These are phyloP conservation scores for Sphaeridia pumilis DNA, from an alignment of 2,888 invertebrate species.

Conservation along the genomic window DNA sequence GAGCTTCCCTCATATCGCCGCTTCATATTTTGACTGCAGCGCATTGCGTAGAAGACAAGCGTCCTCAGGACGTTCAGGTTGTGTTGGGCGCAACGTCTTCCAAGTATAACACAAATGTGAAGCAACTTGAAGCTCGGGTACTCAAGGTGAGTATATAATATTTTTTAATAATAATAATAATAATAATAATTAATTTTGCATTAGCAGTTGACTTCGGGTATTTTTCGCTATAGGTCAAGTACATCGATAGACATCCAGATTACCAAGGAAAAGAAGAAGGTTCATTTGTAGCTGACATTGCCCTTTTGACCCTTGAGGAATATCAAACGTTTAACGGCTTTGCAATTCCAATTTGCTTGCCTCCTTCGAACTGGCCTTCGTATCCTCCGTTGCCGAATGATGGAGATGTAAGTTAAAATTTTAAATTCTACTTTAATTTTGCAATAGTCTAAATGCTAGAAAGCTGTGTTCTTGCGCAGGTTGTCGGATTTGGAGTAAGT, in stretches of 20 bases:
- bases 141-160: background rate
- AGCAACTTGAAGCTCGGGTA: background rate
- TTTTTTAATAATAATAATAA: background rate
- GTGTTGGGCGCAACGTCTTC: background rate
- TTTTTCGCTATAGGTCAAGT: background rate
- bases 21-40: background rate
- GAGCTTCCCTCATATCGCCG: background rate
- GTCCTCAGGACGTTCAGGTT: background rate
- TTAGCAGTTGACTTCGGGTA: background rate
- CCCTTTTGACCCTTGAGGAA: background rate
- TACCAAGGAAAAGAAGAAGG: background rate
- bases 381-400: background rate
- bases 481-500: background rate
- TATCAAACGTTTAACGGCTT: background rate
- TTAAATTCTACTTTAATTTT: no score
- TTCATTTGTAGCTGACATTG: background rate
- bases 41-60: background rate
- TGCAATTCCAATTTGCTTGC: background rate
- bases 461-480: background rate
- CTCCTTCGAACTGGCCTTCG: background rate
- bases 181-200: background rate
- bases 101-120: background rate
- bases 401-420: background rate
- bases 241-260: background rate
- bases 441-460: background rate